Conservation (phyloP, 2,113 vertebrate species). For the Pseudopipra pipra region DNA sequence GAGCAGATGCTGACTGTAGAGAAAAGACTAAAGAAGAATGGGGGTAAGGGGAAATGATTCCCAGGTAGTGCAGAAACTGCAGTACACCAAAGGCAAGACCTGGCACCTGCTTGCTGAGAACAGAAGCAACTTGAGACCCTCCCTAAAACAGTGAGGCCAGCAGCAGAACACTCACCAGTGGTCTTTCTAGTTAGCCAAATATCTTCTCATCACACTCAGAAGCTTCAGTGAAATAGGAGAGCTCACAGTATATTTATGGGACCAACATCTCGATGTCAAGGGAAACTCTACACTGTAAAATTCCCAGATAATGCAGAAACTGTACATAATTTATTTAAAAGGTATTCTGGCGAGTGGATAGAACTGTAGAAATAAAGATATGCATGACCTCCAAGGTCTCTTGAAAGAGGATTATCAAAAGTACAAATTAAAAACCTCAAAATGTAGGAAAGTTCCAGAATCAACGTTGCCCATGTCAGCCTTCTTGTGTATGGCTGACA, state of each 20-base stretch:
- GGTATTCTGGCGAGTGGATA: background rate
- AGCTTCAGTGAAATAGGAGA: background rate
- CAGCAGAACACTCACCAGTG: background rate
- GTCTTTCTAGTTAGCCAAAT: background rate
- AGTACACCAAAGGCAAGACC: background rate
- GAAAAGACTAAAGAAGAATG: background rate
- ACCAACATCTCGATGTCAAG: background rate
- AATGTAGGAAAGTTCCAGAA: background rate
- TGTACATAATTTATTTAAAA: background rate
- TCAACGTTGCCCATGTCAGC: rapidly evolving
- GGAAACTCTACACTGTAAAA: background rate
- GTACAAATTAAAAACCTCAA: background rate
- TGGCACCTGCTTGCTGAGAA: background rate
- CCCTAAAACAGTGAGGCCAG: background rate
- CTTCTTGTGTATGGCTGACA: background rate
- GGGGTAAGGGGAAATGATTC: background rate
- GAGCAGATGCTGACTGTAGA: background rate
- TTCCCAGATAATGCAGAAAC: background rate
- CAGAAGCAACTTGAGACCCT: background rate
- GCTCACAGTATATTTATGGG: background rate
- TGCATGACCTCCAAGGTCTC: background rate
- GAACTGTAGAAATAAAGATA: background rate
- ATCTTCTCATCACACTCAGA: background rate
- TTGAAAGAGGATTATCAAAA: background rate
- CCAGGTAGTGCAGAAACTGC: background rate